Conservation (phyloP, 2,113 vertebrate genomes). For the Rhombomys opimus region DNA sequence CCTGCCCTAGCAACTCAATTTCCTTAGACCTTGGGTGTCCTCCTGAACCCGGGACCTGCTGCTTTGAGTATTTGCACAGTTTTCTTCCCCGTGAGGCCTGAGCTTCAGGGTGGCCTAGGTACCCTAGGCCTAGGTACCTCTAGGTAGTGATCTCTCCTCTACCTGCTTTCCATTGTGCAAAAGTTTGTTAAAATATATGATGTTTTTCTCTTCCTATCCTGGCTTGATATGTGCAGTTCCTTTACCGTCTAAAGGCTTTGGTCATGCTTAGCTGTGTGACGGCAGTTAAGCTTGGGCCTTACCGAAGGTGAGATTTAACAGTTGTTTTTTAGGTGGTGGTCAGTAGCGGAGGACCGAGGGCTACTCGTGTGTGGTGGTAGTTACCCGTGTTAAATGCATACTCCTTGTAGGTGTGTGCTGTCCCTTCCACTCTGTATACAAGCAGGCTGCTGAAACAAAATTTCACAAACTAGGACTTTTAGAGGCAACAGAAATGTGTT, state of each 20-base stretch:
- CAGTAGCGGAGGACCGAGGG: not conserved
- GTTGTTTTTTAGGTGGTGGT: not conserved
- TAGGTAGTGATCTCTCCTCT: not conserved
- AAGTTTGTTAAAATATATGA: not conserved
- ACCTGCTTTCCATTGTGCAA: not conserved
- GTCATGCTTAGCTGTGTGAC: not conserved
- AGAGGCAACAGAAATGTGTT: not conserved
- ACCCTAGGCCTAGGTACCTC: not conserved
- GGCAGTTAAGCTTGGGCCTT: not conserved
- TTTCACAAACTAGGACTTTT: not conserved
- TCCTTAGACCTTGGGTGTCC: constrained; percentile 30
- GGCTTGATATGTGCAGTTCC: constrained; percentile 43
- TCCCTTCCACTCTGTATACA: not conserved
- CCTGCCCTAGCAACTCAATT: not conserved
- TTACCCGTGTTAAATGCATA: not conserved
- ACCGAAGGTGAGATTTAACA: not conserved
- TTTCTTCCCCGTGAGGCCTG: not conserved
- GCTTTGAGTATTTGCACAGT: not conserved
- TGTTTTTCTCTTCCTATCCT: constrained; percentile 1
- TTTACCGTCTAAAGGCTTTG: not conserved
- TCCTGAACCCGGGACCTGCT: not conserved
- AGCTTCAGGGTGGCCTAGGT: not conserved
- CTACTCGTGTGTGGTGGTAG: not conserved
- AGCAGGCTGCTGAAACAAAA: not conserved
- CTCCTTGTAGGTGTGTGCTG: too few relatives aligned